Evolutionary conservation across 2,888 invertebrate species (phyloP).

Genomic region (Acanthosepion lycidas): DNA sequence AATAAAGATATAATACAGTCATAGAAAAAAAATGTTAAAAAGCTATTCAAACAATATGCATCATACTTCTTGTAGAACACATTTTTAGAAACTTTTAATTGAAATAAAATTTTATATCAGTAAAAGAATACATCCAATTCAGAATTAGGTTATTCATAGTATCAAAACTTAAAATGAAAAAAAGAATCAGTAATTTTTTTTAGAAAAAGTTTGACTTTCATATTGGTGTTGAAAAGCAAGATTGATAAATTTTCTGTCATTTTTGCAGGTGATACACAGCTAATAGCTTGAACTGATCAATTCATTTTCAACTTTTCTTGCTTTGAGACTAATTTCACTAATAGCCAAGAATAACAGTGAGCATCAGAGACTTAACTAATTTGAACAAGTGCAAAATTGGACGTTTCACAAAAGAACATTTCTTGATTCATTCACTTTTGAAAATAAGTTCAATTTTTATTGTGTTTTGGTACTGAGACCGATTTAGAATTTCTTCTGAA

Average conservation of each 20-base stretch:
- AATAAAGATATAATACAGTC: not conserved
- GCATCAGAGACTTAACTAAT: not conserved
- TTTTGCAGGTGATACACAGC: conserved; percentile 33
- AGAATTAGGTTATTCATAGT: not conserved
- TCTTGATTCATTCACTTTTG: not conserved
- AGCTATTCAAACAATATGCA: not conserved
- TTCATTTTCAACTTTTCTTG: not conserved
- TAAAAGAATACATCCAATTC: not conserved
- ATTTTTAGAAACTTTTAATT: conserved; percentile 8
- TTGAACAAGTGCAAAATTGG: conserved; percentile 24
- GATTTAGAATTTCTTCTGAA: not conserved
- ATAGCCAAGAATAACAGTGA: not conserved
- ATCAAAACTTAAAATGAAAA: not conserved
- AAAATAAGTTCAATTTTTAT: not conserved
- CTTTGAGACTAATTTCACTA: conserved; percentile 20
- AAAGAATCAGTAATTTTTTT: not conserved
- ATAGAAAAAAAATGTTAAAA: not conserved
- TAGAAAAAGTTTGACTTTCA: not conserved
- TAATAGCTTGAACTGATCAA: conserved; percentile 6
- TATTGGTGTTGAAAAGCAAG: not conserved
- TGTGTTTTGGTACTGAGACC: not conserved
- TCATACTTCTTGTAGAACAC: not conserved
- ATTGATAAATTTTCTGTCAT: conserved; percentile 3
- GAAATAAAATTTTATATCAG: not conserved
- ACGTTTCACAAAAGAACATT: not conserved